Evolutionary conservation across 2,113 vertebrate species (phyloP), one percentile per base, ranked within the genome.

Genomic region (Lipophrys pholis): DNA sequence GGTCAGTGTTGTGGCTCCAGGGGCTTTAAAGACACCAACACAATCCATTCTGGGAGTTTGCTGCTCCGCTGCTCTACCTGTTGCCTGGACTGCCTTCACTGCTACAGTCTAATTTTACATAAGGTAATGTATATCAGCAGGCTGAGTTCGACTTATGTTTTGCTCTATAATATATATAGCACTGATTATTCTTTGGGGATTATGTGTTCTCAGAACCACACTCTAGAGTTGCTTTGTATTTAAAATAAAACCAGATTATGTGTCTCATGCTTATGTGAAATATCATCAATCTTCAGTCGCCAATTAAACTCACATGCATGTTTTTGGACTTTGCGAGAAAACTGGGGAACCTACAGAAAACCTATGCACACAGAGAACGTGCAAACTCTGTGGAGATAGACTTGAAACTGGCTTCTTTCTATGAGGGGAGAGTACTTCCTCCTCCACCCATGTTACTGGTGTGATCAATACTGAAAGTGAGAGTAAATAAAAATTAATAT

Each of bases 1-100:
- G 88, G 90, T 89, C 85, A 88, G 88, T 57, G 79, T 80, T 85
- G 76, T 82, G 86, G 86, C 82, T 85, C 73, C 73, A 72, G 80
- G 72, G 78, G 73, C 77, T 83, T 82, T 57, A 79, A 69, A 80
- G 81, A 80, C 75, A 36, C 68, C 7, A 81, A 79, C 77, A 82
- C 69, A 82, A 85, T 79, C 86, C 76, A 55, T 66, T 80, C 75
- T 77, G 60, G 55, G 82, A 87, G 64, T 60, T 42, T 41, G n/a
- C 61, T 35, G 58, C 81, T 76, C 49, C 17, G 39, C 3, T 62
- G 15, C 73, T 82, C 82, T 73, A 88, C 85, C 88, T 81, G 69
- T 69, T 83, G 49, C 76, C 83, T 75, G 58, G 69, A 52, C 65
- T 72, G 16, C 41, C 35, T 69, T 70, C 73, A 61, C 48, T 74